phyloP scores from a whole-genome alignment of 2,797 vertebrate species.

The Microctenopoma lineatum region DNA sequence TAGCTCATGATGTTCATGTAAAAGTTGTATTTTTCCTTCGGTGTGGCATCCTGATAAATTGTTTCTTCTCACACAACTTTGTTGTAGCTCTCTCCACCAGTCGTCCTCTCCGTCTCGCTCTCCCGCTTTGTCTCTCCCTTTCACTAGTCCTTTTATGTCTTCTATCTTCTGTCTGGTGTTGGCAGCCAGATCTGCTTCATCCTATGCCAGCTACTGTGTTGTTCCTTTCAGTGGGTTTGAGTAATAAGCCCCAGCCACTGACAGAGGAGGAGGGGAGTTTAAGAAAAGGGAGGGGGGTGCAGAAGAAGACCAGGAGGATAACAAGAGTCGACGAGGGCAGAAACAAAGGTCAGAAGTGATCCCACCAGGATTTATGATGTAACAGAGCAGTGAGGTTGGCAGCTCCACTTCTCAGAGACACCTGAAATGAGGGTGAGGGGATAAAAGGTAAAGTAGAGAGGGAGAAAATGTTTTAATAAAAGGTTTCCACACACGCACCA shows the following conservation, averaged over 20 bases:
- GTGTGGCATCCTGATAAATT: constrained; percentile 57
- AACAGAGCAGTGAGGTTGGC: constrained; percentile 29
- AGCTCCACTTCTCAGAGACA: constrained; percentile 45
- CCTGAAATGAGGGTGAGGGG: constrained; percentile 31
- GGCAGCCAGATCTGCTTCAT: constrained; percentile 70
- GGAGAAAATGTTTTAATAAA: constrained; percentile 7
- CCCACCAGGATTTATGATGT: constrained; percentile 58
- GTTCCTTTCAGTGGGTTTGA: constrained; percentile 63
- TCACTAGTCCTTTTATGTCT: constrained; percentile 59
- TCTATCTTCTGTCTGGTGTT: constrained; percentile 70
- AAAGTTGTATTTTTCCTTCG: constrained; percentile 57
- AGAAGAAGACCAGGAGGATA: constrained; percentile 46
- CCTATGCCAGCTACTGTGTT: constrained; percentile 73
- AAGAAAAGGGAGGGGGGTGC: constrained; percentile 62
- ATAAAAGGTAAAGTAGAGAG: constrained; percentile 3
- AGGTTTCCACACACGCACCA: not conserved
- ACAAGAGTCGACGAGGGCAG: constrained; percentile 40
- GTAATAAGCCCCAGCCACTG: constrained; percentile 67
- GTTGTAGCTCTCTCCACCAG: constrained; percentile 26
- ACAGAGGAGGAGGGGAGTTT: constrained; percentile 48
- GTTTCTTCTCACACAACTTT: constrained; percentile 34
- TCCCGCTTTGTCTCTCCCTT: constrained; percentile 37
- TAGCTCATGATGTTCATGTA: constrained; percentile 61
- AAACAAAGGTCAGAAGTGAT: constrained; percentile 68
- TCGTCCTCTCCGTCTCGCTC: constrained; percentile 15